These are phyloP conservation scores for Muntiacus muntjak DNA, from an alignment of 2,113 vertebrate species.

Conservation along the genomic window DNA sequence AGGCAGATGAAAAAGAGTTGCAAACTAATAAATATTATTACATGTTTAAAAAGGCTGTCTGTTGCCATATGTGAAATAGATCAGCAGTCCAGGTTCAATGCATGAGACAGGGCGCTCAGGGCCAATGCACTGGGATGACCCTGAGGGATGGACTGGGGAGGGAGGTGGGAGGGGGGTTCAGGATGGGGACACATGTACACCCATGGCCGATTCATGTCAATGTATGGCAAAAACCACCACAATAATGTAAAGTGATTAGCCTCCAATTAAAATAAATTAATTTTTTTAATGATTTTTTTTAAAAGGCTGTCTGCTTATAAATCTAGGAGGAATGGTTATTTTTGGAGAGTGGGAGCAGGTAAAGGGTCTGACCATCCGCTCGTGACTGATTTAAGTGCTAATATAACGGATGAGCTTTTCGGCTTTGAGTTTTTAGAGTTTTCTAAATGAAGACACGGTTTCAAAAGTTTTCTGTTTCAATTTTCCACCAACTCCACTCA, in stretches of 20 bases:
- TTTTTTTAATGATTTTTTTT: neutral
- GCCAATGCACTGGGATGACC: neutral
- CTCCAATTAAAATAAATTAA: neutral
- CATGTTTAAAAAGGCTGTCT: neutral
- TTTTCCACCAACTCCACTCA: neutral
- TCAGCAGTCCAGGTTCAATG: neutral
- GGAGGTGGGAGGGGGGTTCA: neutral
- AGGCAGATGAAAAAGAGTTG: neutral
- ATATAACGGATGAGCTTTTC: neutral
- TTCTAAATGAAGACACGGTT: slow-evolving; percentile 19
- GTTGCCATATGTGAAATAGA: neutral
- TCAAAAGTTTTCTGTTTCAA: neutral
- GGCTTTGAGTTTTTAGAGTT: neutral
- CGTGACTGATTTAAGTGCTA: neutral
- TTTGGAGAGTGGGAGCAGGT: rapidly evolving
- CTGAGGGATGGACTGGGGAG: neutral
- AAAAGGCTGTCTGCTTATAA: neutral
- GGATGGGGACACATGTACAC: neutral
- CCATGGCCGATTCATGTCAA: neutral
- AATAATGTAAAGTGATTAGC: neutral
- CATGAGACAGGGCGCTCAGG: neutral
- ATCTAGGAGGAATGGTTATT: neutral
- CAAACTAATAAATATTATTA: neutral
- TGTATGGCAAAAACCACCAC: neutral
- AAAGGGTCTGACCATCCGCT: neutral